Evolutionary conservation across 2,797 vertebrate species (phyloP).

Genomic region (Danionella dracula): DNA sequence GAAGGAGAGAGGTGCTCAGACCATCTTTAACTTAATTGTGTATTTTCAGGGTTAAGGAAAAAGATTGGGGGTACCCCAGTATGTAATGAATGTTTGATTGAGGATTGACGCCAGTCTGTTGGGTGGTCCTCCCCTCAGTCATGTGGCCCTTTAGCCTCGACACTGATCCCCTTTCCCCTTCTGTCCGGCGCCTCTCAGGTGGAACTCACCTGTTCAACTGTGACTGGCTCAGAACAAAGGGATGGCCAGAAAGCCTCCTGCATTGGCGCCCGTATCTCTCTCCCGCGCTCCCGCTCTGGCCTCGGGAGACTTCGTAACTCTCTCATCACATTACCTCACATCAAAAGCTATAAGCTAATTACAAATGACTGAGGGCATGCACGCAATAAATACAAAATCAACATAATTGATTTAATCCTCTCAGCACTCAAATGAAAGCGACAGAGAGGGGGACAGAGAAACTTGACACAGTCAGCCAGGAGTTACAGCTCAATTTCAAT

Average conservation of each 20-base stretch:
- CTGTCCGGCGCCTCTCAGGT: conserved; percentile 68
- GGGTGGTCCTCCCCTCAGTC: conserved; percentile 64
- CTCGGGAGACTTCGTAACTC: conserved; percentile 15
- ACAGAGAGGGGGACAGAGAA: conserved; percentile 59
- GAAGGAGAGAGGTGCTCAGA: conserved; percentile 10
- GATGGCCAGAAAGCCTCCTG: conserved; percentile 58
- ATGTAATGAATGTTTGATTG: conserved; percentile 66
- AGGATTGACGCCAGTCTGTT: conserved; percentile 65
- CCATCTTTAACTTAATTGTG: conserved; percentile 44
- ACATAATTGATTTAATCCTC: conserved; percentile 78
- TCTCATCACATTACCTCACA: conserved; percentile 74
- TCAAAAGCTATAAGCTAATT: conserved; percentile 82
- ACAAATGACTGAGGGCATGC: conserved; percentile 66
- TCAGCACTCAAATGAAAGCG: conserved; percentile 59
- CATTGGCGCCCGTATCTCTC: conserved; percentile 47
- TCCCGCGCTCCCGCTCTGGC: neutral
- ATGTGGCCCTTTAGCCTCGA: conserved; percentile 40
- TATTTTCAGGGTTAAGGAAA: conserved; percentile 48
- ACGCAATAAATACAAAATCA: conserved; percentile 76
- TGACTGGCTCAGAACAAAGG: conserved; percentile 62
- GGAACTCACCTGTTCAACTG: conserved; percentile 56
- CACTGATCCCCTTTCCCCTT: conserved; percentile 59
- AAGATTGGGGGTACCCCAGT: conserved; percentile 50
- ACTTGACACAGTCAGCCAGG: conserved; percentile 69
- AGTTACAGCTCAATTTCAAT: conserved; percentile 62